These are phyloP conservation scores for Lucifuga dentata DNA, from an alignment of 2,113 vertebrate genomes.

Conservation along the genomic window DNA sequence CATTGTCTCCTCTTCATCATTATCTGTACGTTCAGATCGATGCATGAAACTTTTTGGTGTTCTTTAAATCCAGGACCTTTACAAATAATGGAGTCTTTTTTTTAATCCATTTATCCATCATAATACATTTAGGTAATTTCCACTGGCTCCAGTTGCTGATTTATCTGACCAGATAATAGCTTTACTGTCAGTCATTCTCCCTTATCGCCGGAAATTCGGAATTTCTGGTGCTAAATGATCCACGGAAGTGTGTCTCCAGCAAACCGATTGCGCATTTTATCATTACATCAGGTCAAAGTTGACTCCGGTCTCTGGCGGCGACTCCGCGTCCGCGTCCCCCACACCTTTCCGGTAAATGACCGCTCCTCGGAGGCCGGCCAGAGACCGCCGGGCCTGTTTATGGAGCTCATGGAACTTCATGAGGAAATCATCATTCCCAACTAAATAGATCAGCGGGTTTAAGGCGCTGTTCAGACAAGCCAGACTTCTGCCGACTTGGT, in stretches of 20 bases:
- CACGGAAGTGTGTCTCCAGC: background rate
- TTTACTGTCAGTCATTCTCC: too few species aligned
- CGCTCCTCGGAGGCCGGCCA: slow-evolving; percentile 15
- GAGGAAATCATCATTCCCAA: slow-evolving; percentile 77
- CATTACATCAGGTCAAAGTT: background rate
- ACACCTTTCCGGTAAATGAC: slow-evolving; percentile 43
- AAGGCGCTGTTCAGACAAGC: slow-evolving; percentile 86
- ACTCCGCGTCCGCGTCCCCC: background rate
- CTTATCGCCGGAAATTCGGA: background rate
- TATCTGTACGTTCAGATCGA: too few species aligned
- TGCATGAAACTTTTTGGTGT: too few species aligned
- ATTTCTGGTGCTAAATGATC: background rate
- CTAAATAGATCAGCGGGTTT: slow-evolving; percentile 85
- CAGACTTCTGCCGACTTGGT: slow-evolving; percentile 85
- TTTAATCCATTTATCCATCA: too few species aligned
- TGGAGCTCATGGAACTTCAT: slow-evolving; percentile 34
- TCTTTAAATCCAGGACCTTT: too few species aligned
- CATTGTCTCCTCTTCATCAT: too few species aligned
- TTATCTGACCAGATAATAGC: too few species aligned
- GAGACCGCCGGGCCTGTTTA: slow-evolving; percentile 21
- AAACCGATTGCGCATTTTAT: background rate
- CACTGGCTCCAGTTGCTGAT: too few species aligned
- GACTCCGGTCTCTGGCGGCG: fast-evolving
- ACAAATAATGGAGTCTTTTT: too few species aligned
- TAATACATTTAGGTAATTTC: too few species aligned